Evolutionary conservation across 1,140 invertebrate genomes (phyloP).

Genomic region (Tetraneura akinire): DNA sequence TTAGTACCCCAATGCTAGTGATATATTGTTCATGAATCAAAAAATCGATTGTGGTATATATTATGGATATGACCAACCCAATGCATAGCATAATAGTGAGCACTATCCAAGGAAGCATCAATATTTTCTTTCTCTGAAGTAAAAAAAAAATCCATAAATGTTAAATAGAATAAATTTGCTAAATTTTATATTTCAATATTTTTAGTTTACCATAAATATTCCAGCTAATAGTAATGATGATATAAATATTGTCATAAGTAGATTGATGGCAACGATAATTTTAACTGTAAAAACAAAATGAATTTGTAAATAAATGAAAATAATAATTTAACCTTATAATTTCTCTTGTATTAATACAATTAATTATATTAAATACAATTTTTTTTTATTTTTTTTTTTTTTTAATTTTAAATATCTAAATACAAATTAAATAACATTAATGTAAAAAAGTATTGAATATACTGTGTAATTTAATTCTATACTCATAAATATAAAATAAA

Average conservation of each 20-base stretch:
- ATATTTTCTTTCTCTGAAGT: constrained; percentile 71
- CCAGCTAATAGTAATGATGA: constrained; percentile 75
- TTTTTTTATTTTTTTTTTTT: too few species aligned
- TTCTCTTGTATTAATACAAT: too few species aligned
- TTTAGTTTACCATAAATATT: constrained; percentile 54
- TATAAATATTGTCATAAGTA: constrained; percentile 79
- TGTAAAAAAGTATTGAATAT: too few species aligned
- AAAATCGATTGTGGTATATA: constrained; percentile 73
- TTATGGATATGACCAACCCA: constrained; percentile 71
- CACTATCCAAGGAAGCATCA: constrained; percentile 81
- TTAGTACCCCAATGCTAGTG: constrained; percentile 65
- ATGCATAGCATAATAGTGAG: constrained; percentile 75
- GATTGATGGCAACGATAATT: constrained; percentile 76
- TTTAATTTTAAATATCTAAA: too few species aligned
- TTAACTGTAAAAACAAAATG: constrained; percentile 61
- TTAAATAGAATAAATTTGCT: too few species aligned
- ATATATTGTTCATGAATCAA: constrained; percentile 65
- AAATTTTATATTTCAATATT: background rate
- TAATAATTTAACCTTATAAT: too few species aligned
- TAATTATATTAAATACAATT: too few species aligned
- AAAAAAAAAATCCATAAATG: background rate
- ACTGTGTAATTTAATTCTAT: too few species aligned
- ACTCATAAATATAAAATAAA: background rate
- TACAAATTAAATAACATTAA: too few species aligned
- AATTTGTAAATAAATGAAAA: too few species aligned